phyloP scores from a whole-genome alignment of 2,888 invertebrate species.

The Morpho achilles region DNA sequence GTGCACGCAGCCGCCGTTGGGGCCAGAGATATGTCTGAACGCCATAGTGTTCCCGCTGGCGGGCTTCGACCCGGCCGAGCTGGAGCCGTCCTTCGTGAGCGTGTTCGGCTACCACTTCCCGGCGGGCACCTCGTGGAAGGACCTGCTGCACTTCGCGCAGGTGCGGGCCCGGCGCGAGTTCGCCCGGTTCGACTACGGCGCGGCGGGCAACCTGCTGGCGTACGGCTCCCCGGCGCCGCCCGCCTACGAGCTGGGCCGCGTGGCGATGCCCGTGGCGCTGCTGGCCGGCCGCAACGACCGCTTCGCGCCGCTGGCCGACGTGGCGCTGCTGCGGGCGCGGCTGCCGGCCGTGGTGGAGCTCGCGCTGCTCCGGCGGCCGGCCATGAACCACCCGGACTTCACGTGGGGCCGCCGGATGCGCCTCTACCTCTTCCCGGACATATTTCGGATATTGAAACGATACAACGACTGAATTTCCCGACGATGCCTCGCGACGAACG shows the following conservation, averaged over 20 bases:
- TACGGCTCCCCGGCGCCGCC: conserved; percentile 34
- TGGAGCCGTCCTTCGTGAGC: conserved; percentile 37
- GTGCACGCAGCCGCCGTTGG: conserved; percentile 8
- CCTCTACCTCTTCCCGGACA: conserved; percentile 30
- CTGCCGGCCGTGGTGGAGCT: conserved; percentile 37
- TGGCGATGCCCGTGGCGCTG: conserved; percentile 33
- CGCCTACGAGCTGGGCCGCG: conserved; percentile 34
- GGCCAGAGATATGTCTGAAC: conserved; percentile 26
- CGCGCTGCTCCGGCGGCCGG: conserved; percentile 21
- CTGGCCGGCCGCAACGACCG: conserved; percentile 33
- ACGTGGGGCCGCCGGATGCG: conserved; percentile 34
- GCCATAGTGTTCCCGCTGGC: conserved; percentile 18
- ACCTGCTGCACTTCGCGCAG: conserved; percentile 41
- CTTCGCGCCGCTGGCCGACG: conserved; percentile 31
- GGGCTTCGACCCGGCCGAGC: conserved; percentile 31
- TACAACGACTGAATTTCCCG: conserved; percentile 1
- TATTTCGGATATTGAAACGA: conserved; percentile 31
- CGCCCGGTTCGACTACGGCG: conserved; percentile 40
- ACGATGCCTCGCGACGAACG: no score
- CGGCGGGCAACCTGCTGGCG: conserved; percentile 20
- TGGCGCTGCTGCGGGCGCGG: conserved; percentile 23
- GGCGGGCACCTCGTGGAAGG: conserved; percentile 42
- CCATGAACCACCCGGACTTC: conserved; percentile 36
- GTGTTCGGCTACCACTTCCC: conserved; percentile 39
- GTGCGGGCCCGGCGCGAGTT: conserved; percentile 35